These are phyloP conservation scores for Podarcis siculus DNA, from an alignment of 2,797 vertebrate species.

Conservation along the genomic window DNA sequence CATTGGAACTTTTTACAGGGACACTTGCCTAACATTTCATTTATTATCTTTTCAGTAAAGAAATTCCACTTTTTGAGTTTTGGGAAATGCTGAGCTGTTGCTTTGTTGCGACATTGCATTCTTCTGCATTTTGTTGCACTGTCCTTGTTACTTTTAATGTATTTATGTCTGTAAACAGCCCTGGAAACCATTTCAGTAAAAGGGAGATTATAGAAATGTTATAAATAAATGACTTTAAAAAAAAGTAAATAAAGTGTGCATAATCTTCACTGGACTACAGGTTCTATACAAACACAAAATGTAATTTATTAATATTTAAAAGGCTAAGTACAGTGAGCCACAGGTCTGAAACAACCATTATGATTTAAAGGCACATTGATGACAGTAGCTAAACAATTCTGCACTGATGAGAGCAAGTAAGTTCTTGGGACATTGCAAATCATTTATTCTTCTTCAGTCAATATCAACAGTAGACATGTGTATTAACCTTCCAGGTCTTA, in stretches of 20 bases:
- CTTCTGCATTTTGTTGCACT: too few species aligned
- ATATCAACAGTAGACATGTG: not conserved
- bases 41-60: not conserved
- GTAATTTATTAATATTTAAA: not conserved
- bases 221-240: not conserved
- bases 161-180: too few species aligned
- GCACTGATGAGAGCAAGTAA: slow-evolving; percentile 56
- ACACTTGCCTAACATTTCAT: not conserved
- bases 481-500: not conserved
- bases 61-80: too few species aligned
- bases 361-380: slow-evolving; percentile 12
- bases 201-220: too few species aligned
- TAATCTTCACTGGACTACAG: not conserved
- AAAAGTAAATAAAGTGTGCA: not conserved
- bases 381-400: slow-evolving; percentile 39
- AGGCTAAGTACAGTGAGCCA: not conserved
- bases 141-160: too few species aligned
- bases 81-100: too few species aligned
- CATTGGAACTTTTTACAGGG: too few species aligned
- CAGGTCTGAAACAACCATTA: not conserved
- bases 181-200: too few species aligned
- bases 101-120: too few species aligned
- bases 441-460: not conserved
- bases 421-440: not conserved
- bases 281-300: not conserved